These are phyloP conservation scores for Amphimallon solstitiale DNA, from an alignment of 2,888 invertebrate species.

Conservation along the genomic window DNA sequence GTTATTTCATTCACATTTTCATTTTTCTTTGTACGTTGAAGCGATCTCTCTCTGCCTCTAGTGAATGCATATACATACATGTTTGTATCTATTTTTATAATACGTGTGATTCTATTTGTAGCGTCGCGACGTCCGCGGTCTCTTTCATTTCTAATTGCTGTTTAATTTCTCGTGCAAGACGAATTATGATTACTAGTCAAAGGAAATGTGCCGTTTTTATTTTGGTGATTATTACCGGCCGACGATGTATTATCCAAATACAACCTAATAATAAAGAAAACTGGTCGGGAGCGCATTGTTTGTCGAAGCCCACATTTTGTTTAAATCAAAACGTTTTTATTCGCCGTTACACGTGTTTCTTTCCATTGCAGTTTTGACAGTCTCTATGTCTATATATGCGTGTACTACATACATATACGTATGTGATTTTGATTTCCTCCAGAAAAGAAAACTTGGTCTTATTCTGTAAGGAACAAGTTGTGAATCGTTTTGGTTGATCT, in stretches of 20 bases:
- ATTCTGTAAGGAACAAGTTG: too few species aligned
- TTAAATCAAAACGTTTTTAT: too few species aligned
- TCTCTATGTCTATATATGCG: too few species aligned
- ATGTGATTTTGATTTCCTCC: too few species aligned
- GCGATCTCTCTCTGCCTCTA: conserved; percentile 24
- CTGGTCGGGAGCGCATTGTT: background rate
- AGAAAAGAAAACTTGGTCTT: too few species aligned
- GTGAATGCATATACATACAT: conserved; percentile 4
- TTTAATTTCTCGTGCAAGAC: conserved; percentile 48
- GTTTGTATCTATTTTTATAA: conserved; percentile 38
- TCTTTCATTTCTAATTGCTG: conserved; percentile 49
- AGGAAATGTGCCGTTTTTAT: conserved; percentile 33
- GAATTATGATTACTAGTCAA: conserved; percentile 37
- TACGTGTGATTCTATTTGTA: conserved; percentile 39
- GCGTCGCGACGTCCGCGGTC: conserved; percentile 44
- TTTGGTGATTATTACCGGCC: conserved; percentile 29
- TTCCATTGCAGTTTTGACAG: too few species aligned
- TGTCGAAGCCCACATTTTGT: too few species aligned
- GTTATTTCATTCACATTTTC: conserved; percentile 27
- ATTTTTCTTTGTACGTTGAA: conserved; percentile 10
- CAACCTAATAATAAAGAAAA: too few species aligned
- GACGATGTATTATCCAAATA: conserved; percentile 30
- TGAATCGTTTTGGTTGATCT: too few species aligned
- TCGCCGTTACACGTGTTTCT: too few species aligned
- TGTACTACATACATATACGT: too few species aligned